Conservation (phyloP, 1,140 invertebrate species). For the Centruroides vittatus region DNA sequence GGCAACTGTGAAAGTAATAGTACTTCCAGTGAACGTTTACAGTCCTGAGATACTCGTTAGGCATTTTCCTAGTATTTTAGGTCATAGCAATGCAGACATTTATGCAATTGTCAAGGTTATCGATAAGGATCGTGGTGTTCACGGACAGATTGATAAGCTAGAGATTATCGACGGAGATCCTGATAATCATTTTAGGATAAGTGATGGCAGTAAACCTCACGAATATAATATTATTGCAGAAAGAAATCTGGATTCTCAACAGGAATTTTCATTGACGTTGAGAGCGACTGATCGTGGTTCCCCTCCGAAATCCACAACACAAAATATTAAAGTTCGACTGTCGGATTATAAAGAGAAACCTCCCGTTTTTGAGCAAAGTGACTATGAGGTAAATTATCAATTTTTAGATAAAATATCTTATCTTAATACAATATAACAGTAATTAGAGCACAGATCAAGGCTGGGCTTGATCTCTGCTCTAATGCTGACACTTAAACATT, state of each 20-base stretch:
- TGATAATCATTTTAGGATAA: constrained; percentile 67
- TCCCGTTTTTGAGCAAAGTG: constrained; percentile 55
- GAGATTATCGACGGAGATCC: constrained; percentile 78
- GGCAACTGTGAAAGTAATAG: constrained; percentile 57
- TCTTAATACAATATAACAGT: too few relatives aligned
- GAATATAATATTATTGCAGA: constrained; percentile 35
- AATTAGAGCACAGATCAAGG: too few relatives aligned
- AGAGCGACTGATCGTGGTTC: constrained; percentile 66
- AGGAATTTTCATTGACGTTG: constrained; percentile 73
- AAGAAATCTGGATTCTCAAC: constrained; percentile 31
- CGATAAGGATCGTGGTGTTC: constrained; percentile 57
- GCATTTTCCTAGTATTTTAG: constrained; percentile 61
- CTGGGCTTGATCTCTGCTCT: too few relatives aligned
- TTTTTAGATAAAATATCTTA: too few relatives aligned
- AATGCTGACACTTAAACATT: too few relatives aligned
- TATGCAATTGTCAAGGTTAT: constrained; percentile 76
- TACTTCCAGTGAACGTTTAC: constrained; percentile 71
- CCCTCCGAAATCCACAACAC: constrained; percentile 39
- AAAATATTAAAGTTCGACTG: constrained; percentile 37
- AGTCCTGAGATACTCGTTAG: constrained; percentile 56
- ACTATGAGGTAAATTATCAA: constrained; percentile 59
- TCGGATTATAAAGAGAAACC: constrained; percentile 68
- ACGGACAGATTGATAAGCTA: constrained; percentile 60
- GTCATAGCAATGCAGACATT: constrained; percentile 64
- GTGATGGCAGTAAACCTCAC: constrained; percentile 14